Evolutionary conservation across 2,113 vertebrate species (phyloP).

Genomic region (Dissostichus mawsoni): DNA sequence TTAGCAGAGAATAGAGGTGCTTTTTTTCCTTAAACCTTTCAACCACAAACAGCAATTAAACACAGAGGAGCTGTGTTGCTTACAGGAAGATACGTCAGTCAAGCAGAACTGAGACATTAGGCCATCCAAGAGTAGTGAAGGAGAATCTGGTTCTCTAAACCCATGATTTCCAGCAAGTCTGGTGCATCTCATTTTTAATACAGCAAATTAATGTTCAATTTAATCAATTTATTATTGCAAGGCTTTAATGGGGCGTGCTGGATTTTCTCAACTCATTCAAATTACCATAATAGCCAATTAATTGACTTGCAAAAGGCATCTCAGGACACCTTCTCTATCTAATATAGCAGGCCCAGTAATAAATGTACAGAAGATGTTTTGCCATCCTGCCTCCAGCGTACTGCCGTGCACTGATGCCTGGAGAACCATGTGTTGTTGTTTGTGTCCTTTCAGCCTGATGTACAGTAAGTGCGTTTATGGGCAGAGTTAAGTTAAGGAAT

Average conservation of each 20-base stretch:
- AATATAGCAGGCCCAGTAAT: not conserved
- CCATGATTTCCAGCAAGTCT: not conserved
- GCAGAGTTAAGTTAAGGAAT: conserved; percentile 43
- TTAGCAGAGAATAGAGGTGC: conserved; percentile 53
- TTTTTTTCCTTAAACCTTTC: conserved; percentile 42
- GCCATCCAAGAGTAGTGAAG: conserved; percentile 32
- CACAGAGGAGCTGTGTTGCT: conserved; percentile 30
- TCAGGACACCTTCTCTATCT: conserved; percentile 8
- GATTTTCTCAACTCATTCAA: conserved; percentile 20
- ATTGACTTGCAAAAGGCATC: conserved; percentile 17
- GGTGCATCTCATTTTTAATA: conserved; percentile 1
- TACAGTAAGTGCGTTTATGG: conserved; percentile 10
- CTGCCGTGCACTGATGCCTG: not conserved
- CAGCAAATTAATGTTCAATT: conserved; percentile 24
- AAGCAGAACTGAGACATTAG: conserved; percentile 48
- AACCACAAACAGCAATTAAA: conserved; percentile 59
- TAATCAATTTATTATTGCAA: conserved; percentile 29
- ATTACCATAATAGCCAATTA: not conserved
- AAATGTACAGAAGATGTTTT: conserved; percentile 12
- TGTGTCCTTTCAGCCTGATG: conserved; percentile 16
- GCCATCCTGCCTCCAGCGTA: not conserved
- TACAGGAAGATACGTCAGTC: conserved; percentile 48
- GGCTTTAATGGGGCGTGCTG: not conserved
- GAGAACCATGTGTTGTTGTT: conserved; percentile 22
- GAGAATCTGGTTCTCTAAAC: conserved; percentile 25